Percentiles rank a stretch among this genome's conserved stretches.
Evolutionary conservation across 2,888 invertebrate genomes (phyloP).

Genomic region (Acrobasis repandana): DNA sequence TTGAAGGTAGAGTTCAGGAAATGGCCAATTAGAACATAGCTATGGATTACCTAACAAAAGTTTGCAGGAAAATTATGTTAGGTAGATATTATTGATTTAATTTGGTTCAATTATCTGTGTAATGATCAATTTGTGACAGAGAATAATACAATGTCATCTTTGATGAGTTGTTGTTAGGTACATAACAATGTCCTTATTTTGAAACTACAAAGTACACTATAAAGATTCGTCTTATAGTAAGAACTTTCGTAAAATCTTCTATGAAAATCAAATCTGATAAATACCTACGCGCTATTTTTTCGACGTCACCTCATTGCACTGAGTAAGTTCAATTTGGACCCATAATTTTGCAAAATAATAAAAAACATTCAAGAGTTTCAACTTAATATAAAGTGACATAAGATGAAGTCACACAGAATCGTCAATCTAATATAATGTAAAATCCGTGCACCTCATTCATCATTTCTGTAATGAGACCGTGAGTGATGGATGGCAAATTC

Average conservation of each 20-base stretch:
- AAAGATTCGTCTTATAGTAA: too few relatives aligned
- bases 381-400: too few relatives aligned
- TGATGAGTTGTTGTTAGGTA: not conserved
- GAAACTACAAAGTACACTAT: too few relatives aligned
- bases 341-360: too few relatives aligned
- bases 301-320: too few relatives aligned
- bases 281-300: too few relatives aligned
- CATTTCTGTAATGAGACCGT: slow-evolving; percentile 51
- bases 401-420: too few relatives aligned
- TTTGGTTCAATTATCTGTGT: not conserved
- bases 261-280: not conserved
- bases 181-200: too few relatives aligned
- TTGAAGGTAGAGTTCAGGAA: slow-evolving; percentile 3
- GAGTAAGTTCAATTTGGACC: too few relatives aligned
- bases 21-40: not conserved
- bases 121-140: not conserved
- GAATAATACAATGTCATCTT: not conserved
- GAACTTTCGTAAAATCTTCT: not conserved
- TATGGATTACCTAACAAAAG: too few relatives aligned
- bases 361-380: too few relatives aligned
- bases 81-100: not conserved
- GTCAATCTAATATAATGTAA: slow-evolving; percentile 35
- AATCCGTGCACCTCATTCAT: slow-evolving; percentile 47
- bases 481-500: slow-evolving; percentile 50
- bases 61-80: not conserved